A percentile compares a stretch with the other conserved stretches of the same genome.
Conservation (phyloP, 2,113 vertebrate species). For the Myodes glareolus region DNA sequence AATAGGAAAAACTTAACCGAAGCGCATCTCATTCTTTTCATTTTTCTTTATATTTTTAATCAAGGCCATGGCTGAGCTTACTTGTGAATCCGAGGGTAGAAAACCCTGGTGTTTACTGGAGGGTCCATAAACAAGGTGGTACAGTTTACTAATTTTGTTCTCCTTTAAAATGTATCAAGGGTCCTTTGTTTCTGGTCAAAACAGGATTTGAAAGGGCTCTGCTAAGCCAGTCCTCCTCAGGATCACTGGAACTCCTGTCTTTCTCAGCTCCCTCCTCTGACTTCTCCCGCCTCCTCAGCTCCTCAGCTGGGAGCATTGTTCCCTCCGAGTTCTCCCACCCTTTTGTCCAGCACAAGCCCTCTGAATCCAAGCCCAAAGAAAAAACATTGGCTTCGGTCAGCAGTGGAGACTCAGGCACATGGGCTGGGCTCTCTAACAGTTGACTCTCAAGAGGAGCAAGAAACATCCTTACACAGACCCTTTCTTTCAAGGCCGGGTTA, state of each 20-base stretch:
- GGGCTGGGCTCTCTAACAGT: not conserved
- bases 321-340: not conserved
- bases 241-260: constrained; percentile 15
- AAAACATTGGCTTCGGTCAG: constrained; percentile 6
- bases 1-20: not conserved
- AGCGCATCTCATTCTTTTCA: constrained; percentile 15
- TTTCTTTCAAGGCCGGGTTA: not conserved
- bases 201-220: constrained; percentile 37
- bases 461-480: not conserved
- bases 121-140: not conserved
- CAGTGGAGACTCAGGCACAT: not conserved
- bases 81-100: not conserved
- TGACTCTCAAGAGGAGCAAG: not conserved
- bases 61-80: not conserved
- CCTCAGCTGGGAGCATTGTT: constrained; percentile 10
- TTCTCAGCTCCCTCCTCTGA: not conserved
- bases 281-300: not conserved
- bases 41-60: constrained; percentile 36
- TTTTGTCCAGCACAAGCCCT: constrained; percentile 26
- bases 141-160: not conserved
- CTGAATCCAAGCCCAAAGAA: constrained; percentile 59
- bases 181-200: constrained; percentile 50
- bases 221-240: not conserved
- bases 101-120: not conserved
- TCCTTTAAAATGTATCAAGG: not conserved